These are phyloP conservation scores for Hafferia zeledoni DNA, from an alignment of 2,797 vertebrate species.

Conservation along the genomic window DNA sequence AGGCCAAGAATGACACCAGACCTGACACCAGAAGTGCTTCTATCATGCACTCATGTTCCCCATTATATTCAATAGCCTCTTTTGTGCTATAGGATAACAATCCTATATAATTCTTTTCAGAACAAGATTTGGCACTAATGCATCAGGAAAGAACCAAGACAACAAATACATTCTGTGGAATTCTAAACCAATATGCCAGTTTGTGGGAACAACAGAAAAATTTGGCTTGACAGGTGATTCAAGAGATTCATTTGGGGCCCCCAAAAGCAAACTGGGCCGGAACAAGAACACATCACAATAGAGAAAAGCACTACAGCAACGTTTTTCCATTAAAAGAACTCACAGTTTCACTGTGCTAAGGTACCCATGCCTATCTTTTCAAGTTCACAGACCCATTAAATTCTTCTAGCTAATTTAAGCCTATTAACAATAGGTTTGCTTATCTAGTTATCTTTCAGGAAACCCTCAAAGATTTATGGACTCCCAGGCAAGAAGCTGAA, in stretches of 20 bases:
- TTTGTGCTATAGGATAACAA: background rate
- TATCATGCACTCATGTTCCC: background rate
- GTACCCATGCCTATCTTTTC: background rate
- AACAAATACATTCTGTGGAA: background rate
- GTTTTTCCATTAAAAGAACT: background rate
- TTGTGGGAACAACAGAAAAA: background rate
- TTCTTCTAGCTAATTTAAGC: background rate
- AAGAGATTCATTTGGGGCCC: background rate
- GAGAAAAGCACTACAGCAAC: background rate
- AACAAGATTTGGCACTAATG: background rate
- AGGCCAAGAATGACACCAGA: background rate
- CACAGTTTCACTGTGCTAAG: background rate
- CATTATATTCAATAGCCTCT: background rate
- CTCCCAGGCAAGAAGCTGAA: background rate
- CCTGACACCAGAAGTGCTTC: background rate
- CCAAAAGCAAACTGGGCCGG: background rate
- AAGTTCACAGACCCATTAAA: background rate
- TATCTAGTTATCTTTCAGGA: constrained; percentile 16
- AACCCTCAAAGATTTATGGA: constrained; percentile 10
- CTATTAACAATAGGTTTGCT: background rate
- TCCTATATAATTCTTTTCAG: background rate
- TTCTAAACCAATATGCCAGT: background rate
- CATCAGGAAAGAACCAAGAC: background rate
- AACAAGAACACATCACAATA: background rate
- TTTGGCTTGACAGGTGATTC: background rate